Evolutionary conservation across 2,888 invertebrate genomes (phyloP), one percentile per base, ranked within the genome.

Genomic region (Schrankia costaestrigalis): DNA sequence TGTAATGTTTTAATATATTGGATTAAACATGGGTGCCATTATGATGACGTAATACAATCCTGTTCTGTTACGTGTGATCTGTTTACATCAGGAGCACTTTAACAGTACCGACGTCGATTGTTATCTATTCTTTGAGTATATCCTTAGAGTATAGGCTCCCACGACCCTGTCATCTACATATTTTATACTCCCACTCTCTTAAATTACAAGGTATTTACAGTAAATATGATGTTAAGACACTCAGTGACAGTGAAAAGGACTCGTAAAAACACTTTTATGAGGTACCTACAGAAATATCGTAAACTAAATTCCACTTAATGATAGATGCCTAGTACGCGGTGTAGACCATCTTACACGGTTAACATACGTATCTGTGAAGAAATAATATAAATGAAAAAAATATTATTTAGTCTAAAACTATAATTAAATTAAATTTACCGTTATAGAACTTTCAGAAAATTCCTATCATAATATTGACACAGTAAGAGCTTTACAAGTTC

Each of bases 261-360:
- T 26, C 42, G 50, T 54, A 50, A 56, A 51, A 47, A 22, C 25
- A 36, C 35, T 50, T 56, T 56, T 56, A 56, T 50, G 50, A 45
- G 30, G 26, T 44, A 53, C 35, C 37, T 47, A 31, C 30, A 31
- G 33, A 46, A 31, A 38, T 47, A 41, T 44, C 43, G 28, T 56
- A 53, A 52, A 50, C 35, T 46, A 43, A 32, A 43, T 40, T 41
- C 41, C 46, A 39, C 31, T 43, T 42, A 22, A 38, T 44, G 42
- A 46, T 49, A 40, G 31, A 43, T 43, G 46, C 25, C 39, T 22
- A 34, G 34, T 24, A 34, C 31, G 22, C 26, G 44, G 41, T 13
- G 31, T 36, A 17, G 12, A 12, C n/a, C n/a, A n/a, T n/a, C n/a
- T n/a, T n/a, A n/a, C n/a, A n/a, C n/a, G n/a, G n/a, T n/a, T n/a